Conservation (phyloP, 2,113 vertebrate species). For the Epinephelus fuscoguttatus region DNA sequence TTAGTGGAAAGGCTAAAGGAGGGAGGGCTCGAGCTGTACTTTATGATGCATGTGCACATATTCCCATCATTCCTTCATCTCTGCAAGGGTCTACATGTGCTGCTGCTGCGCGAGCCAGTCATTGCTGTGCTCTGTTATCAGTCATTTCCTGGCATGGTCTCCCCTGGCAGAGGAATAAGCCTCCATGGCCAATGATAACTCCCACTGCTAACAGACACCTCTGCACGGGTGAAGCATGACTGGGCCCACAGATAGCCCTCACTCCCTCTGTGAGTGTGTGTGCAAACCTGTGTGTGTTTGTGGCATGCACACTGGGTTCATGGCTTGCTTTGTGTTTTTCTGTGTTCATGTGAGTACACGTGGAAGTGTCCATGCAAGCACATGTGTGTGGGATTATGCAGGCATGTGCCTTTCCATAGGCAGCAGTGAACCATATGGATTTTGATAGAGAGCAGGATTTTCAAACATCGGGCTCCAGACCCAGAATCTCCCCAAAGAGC, state of each 20-base stretch:
- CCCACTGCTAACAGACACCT: constrained; percentile 73
- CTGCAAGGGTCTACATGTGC: constrained; percentile 47
- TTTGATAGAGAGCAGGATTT: constrained; percentile 45
- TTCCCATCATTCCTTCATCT: constrained; percentile 53
- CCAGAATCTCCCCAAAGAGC: constrained; percentile 23
- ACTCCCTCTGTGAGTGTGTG: constrained; percentile 30
- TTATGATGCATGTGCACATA: constrained; percentile 54
- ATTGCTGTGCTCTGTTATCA: constrained; percentile 65
- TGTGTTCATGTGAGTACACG: not conserved
- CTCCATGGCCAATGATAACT: constrained; percentile 75
- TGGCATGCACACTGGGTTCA: not conserved
- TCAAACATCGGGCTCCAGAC: constrained; percentile 26
- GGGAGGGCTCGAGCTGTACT: constrained; percentile 8
- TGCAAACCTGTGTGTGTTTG: not conserved
- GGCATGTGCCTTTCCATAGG: constrained; percentile 27
- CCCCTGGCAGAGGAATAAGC: constrained; percentile 72
- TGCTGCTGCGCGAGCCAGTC: constrained; percentile 55
- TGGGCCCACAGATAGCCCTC: constrained; percentile 55
- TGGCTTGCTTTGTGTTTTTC: not conserved
- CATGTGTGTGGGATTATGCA: constrained; percentile 31
- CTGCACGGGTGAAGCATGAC: constrained; percentile 71
- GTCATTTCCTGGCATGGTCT: constrained; percentile 66
- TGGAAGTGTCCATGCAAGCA: constrained; percentile 16
- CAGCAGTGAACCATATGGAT: constrained; percentile 34
- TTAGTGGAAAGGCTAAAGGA: constrained; percentile 44